Evolutionary conservation across 2,113 vertebrate genomes (phyloP), one percentile per base, ranked within the genome.

Genomic region (Periophthalmodon schlosseri): DNA sequence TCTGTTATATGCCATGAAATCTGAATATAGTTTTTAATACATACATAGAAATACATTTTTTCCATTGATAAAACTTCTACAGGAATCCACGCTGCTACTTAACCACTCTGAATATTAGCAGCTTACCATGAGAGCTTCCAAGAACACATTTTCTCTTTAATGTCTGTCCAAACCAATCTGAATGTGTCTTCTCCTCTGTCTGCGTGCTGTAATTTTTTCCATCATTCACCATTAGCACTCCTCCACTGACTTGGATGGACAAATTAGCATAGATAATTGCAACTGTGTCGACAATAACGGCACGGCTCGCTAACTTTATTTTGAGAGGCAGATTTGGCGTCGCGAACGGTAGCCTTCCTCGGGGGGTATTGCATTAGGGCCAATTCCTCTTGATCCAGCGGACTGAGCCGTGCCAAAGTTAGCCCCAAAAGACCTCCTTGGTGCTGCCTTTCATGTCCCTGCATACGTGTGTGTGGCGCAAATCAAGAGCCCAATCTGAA

Each of bases 251-350:
- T 52, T 72, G 61, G 66, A 4, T 79, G 83, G 81, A 67, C 54
- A 85, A 85, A 86, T 89, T 84, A 84, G 84, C 86, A 87, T 76
- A 72, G 79, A 83, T 86, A 84, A 86, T 88, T 88, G 72, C 76
- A 78, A 70, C 75, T 73, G 73, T 81, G 80, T 85, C 79, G 76
- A 85, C 85, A 89, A 81, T 88, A 82, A 83, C 83, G 52, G 82
- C 77, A 82, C 83, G 80, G 77, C 84, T 86, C 78, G 66, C 76
- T 82, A 61, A 84, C 79, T 84, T 86, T 74, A 77, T 80, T 87
- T 80, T 69, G 71, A 77, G 77, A 73, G 73, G 75, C 83, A 68
- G 78, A 78, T 81, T 86, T 69, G 67, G 81, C 80, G 67, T 81
- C 80, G 50, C 64, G 52, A 78, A 72, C 69, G 68, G 74, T 69